phyloP scores from a whole-genome alignment of 2,888 invertebrate genomes.

The Geotrupes spiniger region DNA sequence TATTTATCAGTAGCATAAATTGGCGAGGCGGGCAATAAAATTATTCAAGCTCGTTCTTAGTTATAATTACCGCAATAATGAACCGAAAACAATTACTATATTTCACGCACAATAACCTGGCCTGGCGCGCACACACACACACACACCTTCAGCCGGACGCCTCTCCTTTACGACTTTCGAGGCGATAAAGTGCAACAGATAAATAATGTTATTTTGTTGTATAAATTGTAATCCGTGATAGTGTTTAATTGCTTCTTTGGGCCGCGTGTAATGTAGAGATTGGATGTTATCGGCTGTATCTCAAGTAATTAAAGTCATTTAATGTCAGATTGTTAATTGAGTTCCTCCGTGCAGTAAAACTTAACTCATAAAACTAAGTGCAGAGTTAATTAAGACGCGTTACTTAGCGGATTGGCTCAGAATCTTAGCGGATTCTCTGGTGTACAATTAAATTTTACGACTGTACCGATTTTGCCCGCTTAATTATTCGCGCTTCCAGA shows the following conservation, averaged over 20 bases:
- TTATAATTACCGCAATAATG: conserved; percentile 6
- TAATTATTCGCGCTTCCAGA: conserved; percentile 16
- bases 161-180: conserved; percentile 19
- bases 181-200: conserved; percentile 31
- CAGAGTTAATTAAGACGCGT: conserved; percentile 42
- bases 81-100: conserved; percentile 19
- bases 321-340: conserved; percentile 42
- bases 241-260: conserved; percentile 25
- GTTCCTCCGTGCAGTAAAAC: conserved; percentile 41
- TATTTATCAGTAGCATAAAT: no score
- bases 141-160: conserved; percentile 15
- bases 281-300: conserved; percentile 23
- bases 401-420: conserved; percentile 34
- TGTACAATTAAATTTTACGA: conserved; percentile 39
- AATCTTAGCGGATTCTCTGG: conserved; percentile 31
- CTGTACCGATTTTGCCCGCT: conserved; percentile 19
- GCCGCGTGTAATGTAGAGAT: conserved; percentile 15
- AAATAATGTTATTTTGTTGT: conserved; percentile 31
- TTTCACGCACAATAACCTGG: conserved; percentile 19
- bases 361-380: conserved; percentile 44
- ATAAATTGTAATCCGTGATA: conserved; percentile 28
- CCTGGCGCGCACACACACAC: conserved; percentile 5
- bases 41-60: background rate
- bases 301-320: conserved; percentile 40
- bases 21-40: no score